Evolutionary conservation across 2,888 invertebrate species (phyloP).

Genomic region (Hybos culiciformis): DNA sequence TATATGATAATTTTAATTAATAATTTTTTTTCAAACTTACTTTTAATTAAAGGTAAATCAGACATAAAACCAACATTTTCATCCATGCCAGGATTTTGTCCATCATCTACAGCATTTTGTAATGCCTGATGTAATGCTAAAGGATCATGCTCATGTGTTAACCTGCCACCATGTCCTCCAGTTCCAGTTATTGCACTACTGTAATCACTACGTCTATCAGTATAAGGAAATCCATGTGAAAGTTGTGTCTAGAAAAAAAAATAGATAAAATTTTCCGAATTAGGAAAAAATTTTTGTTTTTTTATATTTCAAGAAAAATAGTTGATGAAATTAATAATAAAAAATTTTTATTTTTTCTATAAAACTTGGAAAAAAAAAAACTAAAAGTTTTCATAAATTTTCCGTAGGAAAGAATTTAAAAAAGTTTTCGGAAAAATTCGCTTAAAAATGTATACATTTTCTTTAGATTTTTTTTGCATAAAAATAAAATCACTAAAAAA

Average conservation of each 20-base stretch:
- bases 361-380: neutral
- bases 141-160: constrained; percentile 52
- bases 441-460: too few species aligned
- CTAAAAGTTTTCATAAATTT: neutral
- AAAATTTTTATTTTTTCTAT: neutral
- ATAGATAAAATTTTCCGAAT: constrained; percentile 1
- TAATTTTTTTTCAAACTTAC: constrained; percentile 43
- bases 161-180: constrained; percentile 33
- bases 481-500: too few species aligned
- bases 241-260: constrained; percentile 35
- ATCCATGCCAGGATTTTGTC: constrained; percentile 69
- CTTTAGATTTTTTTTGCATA: too few species aligned
- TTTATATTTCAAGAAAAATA: too few species aligned
- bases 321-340: neutral
- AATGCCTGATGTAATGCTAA: constrained; percentile 71
- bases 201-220: constrained; percentile 42
- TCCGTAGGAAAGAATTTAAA: too few species aligned
- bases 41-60: constrained; percentile 78
- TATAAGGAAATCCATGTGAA: constrained; percentile 48
- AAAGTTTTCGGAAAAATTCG: too few species aligned
- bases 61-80: constrained; percentile 81
- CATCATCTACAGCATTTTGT: constrained; percentile 48
- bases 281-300: too few species aligned
- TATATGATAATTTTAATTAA: neutral
- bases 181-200: constrained; percentile 46